These are phyloP conservation scores for Brenthis daphne DNA, from an alignment of 2,888 invertebrate species.

Conservation along the genomic window DNA sequence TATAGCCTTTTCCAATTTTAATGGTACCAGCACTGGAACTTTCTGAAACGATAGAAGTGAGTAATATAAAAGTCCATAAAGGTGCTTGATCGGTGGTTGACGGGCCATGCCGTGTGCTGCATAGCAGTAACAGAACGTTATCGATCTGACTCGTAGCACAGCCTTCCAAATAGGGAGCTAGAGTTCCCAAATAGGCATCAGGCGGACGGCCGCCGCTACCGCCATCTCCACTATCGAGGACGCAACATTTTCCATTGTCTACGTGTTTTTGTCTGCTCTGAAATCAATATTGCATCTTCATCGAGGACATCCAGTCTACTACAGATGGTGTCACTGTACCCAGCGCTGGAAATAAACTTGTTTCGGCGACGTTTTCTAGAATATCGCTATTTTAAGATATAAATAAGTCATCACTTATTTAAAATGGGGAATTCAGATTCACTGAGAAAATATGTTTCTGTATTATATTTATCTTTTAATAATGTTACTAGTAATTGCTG, in stretches of 20 bases:
- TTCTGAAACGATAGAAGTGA: conserved; percentile 23
- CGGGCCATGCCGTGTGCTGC: conserved; percentile 50
- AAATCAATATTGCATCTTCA: conserved; percentile 56
- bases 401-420: conserved; percentile 22
- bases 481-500: neutral
- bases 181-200: conserved; percentile 76
- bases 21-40: no score
- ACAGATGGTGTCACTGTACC: conserved; percentile 46
- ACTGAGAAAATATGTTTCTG: neutral
- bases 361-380: conserved; percentile 42
- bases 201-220: conserved; percentile 50
- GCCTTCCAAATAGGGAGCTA: conserved; percentile 77
- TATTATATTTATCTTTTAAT: no score
- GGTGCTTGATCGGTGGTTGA: conserved; percentile 63
- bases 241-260: conserved; percentile 74
- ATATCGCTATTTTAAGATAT: conserved; percentile 38
- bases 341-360: conserved; percentile 41
- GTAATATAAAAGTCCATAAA: conserved; percentile 52
- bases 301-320: conserved; percentile 53
- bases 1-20: no score
- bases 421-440: conserved; percentile 5
- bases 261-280: conserved; percentile 59
- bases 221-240: conserved; percentile 62
- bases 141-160: conserved; percentile 74
- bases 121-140: conserved; percentile 61